phyloP scores from a whole-genome alignment of 2,888 invertebrate genomes.

The Odontocerum albicorne region DNA sequence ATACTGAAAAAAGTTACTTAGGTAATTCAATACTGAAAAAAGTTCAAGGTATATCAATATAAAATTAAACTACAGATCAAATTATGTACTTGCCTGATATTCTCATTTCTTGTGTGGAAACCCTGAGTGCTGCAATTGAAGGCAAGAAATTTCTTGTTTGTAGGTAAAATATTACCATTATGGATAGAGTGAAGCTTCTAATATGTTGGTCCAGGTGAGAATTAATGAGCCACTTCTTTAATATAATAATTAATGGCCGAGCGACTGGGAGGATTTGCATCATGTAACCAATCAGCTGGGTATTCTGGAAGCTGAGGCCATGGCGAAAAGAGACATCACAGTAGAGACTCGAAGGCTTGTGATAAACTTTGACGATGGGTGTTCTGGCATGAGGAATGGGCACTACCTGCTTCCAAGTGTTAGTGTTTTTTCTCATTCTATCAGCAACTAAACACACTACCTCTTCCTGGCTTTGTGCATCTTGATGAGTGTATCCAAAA shows the following conservation, averaged over 20 bases:
- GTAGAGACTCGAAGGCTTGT: conserved; percentile 46
- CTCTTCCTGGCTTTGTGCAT: conserved; percentile 7
- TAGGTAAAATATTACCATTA: conserved; percentile 57
- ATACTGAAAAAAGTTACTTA: too few species aligned
- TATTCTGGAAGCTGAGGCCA: conserved; percentile 57
- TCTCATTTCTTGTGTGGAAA: too few species aligned
- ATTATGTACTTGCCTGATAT: too few species aligned
- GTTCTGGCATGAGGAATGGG: conserved; percentile 49
- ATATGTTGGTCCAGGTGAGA: conserved; percentile 39
- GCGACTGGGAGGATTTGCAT: conserved; percentile 47
- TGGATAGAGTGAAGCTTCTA: conserved; percentile 53
- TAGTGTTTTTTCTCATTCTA: conserved; percentile 29
- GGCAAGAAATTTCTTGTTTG: conserved; percentile 48
- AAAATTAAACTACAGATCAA: too few species aligned
- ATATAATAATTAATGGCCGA: conserved; percentile 49
- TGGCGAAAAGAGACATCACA: conserved; percentile 59
- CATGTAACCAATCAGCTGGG: conserved; percentile 50
- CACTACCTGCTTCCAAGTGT: conserved; percentile 43
- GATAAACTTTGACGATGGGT: conserved; percentile 56
- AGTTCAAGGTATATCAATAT: too few species aligned
- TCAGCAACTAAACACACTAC: conserved; percentile 34
- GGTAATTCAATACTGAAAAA: too few species aligned
- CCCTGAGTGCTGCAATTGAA: conserved; percentile 43
- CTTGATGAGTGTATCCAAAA: conserved; percentile 7
- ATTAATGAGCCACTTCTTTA: conserved; percentile 54